Evolutionary conservation across 2,797 vertebrate genomes (phyloP).

Genomic region (Octomys mimax): DNA sequence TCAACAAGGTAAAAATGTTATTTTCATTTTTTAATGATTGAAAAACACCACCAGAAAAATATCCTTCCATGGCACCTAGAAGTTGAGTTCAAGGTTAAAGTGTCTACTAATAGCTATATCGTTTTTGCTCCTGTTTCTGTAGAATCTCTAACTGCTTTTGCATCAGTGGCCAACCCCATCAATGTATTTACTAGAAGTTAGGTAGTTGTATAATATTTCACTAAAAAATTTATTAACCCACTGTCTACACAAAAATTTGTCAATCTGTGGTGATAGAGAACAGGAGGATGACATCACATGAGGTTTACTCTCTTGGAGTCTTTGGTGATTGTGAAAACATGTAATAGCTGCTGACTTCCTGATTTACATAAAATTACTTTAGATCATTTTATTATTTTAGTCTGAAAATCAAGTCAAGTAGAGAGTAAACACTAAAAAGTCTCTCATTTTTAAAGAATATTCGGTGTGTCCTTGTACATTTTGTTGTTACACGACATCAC

Average conservation of each 20-base stretch:
- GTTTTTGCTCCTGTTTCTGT: neutral
- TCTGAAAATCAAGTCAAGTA: constrained; percentile 50
- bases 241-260: neutral
- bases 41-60: constrained; percentile 26
- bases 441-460: neutral
- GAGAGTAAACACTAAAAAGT: neutral
- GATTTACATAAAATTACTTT: neutral
- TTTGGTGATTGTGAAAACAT: neutral
- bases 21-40: neutral
- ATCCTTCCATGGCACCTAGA: neutral
- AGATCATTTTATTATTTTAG: constrained; percentile 24
- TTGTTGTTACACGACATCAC: neutral
- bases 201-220: neutral
- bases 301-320: neutral
- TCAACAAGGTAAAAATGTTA: neutral
- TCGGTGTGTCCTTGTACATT: neutral
- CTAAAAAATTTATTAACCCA: neutral
- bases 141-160: neutral
- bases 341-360: neutral
- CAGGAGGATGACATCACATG: neutral
- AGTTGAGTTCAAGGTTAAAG: neutral
- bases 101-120: neutral
- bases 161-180: neutral
- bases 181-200: neutral
- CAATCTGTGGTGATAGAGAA: neutral